phyloP scores from a whole-genome alignment of 2,113 vertebrate genomes.

The Regulus satrapa region DNA sequence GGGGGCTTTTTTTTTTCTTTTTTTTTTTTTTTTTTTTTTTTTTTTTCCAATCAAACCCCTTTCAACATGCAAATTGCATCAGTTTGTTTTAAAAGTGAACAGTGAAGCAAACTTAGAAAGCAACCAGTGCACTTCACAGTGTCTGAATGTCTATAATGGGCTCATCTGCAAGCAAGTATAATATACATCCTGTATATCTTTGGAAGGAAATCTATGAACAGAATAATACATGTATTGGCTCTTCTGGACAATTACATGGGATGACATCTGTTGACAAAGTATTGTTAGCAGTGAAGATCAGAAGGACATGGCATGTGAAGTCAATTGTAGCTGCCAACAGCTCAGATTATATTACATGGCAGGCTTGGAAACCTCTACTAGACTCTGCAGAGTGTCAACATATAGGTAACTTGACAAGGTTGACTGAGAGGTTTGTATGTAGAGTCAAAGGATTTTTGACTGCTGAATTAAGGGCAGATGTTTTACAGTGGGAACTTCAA shows the following conservation, averaged over 20 bases:
- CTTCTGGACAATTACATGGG: not conserved
- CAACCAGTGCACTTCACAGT: not conserved
- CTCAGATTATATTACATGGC: not conserved
- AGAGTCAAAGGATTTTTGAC: not conserved
- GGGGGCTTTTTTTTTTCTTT: not conserved
- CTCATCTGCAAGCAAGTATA: not conserved
- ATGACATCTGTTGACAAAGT: constrained; percentile 32
- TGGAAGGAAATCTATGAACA: not conserved
- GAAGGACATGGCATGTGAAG: not conserved
- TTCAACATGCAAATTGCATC: not conserved
- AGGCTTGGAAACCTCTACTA: not conserved
- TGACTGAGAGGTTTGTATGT: not conserved
- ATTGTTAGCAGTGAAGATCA: constrained; percentile 26
- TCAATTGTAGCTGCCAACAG: not conserved
- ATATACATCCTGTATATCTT: not conserved
- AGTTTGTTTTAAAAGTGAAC: not conserved
- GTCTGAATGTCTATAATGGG: not conserved
- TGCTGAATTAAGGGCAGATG: not conserved
- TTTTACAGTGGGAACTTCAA: not conserved
- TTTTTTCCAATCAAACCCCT: not conserved
- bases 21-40: accelerated
- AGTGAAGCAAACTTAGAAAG: not conserved
- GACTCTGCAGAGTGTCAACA: not conserved
- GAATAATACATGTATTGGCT: not conserved
- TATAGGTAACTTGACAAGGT: not conserved